Evolutionary conservation across 2,888 invertebrate species (phyloP).

Genomic region (Euclidia mi): DNA sequence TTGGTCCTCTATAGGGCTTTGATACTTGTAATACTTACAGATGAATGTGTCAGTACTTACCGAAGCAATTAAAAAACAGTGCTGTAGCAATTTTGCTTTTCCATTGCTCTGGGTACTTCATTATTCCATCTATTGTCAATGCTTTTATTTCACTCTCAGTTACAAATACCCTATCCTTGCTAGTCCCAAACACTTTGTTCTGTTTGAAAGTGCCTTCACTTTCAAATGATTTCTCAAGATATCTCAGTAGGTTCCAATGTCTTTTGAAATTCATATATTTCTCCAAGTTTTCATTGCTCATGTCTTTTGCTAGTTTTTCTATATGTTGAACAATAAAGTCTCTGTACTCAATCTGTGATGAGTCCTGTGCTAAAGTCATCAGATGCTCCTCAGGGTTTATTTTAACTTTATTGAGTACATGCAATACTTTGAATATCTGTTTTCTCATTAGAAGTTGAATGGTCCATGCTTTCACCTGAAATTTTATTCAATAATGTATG

Average conservation of each 20-base stretch:
- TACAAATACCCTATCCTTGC: constrained; percentile 80
- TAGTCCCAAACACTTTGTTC: constrained; percentile 84
- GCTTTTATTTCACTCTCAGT: constrained; percentile 86
- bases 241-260: constrained; percentile 83
- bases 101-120: constrained; percentile 85
- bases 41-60: constrained; percentile 70
- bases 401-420: constrained; percentile 91
- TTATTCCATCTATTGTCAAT: constrained; percentile 84
- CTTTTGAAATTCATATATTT: constrained; percentile 79
- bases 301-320: constrained; percentile 83
- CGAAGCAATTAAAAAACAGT: constrained; percentile 89
- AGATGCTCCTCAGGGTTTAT: constrained; percentile 90
- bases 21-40: neutral
- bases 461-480: constrained; percentile 91
- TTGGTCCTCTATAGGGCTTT: no score
- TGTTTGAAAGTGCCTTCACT: constrained; percentile 85
- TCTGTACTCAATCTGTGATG: constrained; percentile 89
- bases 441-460: constrained; percentile 90
- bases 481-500: constrained; percentile 29
- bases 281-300: constrained; percentile 68
- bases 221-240: constrained; percentile 86
- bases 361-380: constrained; percentile 89
- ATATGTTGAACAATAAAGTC: constrained; percentile 92
- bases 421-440: constrained; percentile 92
- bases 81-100: constrained; percentile 89